Evolutionary conservation across 2,888 invertebrate species (phyloP).

Genomic region (Philonicus albiceps): DNA sequence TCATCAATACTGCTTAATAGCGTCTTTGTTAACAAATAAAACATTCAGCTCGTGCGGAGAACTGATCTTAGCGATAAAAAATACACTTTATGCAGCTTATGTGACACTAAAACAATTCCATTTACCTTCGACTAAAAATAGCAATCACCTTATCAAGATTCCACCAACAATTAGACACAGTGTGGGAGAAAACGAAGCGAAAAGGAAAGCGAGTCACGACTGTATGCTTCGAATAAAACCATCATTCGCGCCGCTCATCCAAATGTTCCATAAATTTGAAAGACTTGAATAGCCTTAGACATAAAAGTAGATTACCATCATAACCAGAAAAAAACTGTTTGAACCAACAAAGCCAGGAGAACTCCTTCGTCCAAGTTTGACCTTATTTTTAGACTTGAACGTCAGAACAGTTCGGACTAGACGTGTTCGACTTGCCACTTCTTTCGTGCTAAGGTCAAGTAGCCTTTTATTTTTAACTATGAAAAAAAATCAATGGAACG

Average conservation of each 20-base stretch:
- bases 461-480: neutral
- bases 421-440: neutral
- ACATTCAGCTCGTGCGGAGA: neutral
- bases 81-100: neutral
- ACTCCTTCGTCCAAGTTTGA: neutral
- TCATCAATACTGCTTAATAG: neutral
- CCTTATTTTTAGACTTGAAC: neutral
- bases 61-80: neutral
- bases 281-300: neutral
- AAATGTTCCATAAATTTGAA: neutral
- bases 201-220: neutral
- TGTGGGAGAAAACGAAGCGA: neutral
- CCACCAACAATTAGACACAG: neutral
- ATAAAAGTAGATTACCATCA: neutral
- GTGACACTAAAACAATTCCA: slow-evolving; percentile 8
- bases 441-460: neutral
- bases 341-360: neutral
- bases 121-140: slow-evolving; percentile 12
- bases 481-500: neutral
- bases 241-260: neutral
- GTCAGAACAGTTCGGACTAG: neutral
- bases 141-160: slow-evolving; percentile 2
- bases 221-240: neutral
- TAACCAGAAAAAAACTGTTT: neutral
- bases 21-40: neutral